These are phyloP conservation scores for Drosophila kokeensis DNA, from an alignment of 2,888 invertebrate genomes.

Conservation along the genomic window DNA sequence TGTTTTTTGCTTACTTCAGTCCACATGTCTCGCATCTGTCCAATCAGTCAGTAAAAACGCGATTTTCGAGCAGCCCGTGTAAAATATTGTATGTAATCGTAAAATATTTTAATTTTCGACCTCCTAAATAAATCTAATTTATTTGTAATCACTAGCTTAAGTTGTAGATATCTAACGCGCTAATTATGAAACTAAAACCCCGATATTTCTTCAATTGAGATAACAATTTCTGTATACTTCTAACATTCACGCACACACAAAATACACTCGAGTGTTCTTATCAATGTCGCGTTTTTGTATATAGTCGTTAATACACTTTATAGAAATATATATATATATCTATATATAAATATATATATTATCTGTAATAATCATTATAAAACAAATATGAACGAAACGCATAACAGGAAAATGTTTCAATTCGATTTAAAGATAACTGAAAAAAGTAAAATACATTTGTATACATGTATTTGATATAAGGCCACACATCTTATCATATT, in stretches of 20 bases:
- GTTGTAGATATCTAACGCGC: slow-evolving; percentile 67
- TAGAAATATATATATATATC: slow-evolving; percentile 35
- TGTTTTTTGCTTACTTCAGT: slow-evolving; percentile 7
- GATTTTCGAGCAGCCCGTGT: slow-evolving; percentile 51
- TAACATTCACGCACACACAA: slow-evolving; percentile 24
- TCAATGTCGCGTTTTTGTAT: slow-evolving; percentile 56
- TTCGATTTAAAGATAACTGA: slow-evolving; percentile 37
- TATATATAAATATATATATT: slow-evolving; percentile 28
- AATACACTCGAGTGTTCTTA: slow-evolving; percentile 27
- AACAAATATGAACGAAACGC: slow-evolving; percentile 18
- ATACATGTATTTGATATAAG: slow-evolving; percentile 50
- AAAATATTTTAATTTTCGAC: slow-evolving; percentile 43
- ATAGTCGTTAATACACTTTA: slow-evolving; percentile 61
- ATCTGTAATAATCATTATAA: slow-evolving; percentile 31
- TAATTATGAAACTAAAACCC: slow-evolving; percentile 15
- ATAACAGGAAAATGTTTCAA: slow-evolving; percentile 35
- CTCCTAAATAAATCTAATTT: slow-evolving; percentile 65
- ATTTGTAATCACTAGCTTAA: slow-evolving; percentile 70
- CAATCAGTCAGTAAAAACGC: slow-evolving; percentile 10
- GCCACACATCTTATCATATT: slow-evolving; percentile 53
- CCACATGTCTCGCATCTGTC: slow-evolving; percentile 7
- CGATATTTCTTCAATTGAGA: slow-evolving; percentile 22
- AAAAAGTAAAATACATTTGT: slow-evolving; percentile 33
- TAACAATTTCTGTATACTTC: slow-evolving; percentile 15
- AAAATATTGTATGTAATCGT: slow-evolving; percentile 74